phyloP scores from a whole-genome alignment of 1,140 invertebrate genomes.

The Leptinotarsa defecta region DNA sequence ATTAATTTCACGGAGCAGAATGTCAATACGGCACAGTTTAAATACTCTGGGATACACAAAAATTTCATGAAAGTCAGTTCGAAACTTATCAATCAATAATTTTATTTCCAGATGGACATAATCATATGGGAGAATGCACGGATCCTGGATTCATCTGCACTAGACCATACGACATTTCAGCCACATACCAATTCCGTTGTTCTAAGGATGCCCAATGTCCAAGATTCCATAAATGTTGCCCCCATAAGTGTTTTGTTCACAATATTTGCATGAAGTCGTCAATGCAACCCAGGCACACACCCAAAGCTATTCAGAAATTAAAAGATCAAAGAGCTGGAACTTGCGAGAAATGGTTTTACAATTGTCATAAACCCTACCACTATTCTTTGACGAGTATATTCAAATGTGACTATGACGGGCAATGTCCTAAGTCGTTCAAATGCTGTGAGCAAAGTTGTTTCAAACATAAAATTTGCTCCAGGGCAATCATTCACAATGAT shows the following conservation, averaged over 20 bases:
- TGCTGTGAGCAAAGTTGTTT: conserved; percentile 25
- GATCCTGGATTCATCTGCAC: conserved; percentile 13
- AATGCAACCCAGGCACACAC: background rate
- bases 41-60: no score
- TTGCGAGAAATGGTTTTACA: conserved; percentile 4
- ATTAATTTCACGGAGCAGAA: no score
- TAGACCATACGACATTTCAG: conserved; percentile 6
- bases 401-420: conserved; percentile 2
- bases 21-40: no score
- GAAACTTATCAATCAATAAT: background rate
- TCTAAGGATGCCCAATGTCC: conserved; percentile 20
- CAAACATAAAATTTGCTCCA: conserved; percentile 24
- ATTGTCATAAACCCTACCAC: background rate
- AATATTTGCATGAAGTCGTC: conserved; percentile 1
- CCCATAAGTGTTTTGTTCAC: conserved; percentile 10
- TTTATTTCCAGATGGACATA: background rate
- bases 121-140: background rate
- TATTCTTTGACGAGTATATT: background rate
- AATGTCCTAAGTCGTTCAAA: conserved; percentile 22
- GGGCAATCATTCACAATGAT: background rate
- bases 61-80: no score
- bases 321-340: background rate
- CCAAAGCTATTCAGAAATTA: background rate
- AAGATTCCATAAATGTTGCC: conserved; percentile 14
- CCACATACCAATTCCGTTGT: conserved; percentile 22